These are phyloP conservation scores for Drosophila rellima DNA, from an alignment of 2,888 invertebrate genomes.

Conservation along the genomic window DNA sequence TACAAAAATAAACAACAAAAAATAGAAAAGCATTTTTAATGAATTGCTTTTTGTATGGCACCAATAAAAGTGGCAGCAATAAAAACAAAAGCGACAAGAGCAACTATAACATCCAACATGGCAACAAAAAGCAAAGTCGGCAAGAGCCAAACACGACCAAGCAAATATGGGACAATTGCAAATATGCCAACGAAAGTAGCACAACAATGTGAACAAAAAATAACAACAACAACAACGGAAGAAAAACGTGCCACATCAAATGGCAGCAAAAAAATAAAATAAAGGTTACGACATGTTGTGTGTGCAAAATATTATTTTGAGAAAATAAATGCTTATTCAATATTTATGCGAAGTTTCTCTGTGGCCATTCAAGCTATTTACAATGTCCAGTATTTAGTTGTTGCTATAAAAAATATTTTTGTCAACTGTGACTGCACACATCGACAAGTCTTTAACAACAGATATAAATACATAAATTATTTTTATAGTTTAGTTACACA, in stretches of 20 bases:
- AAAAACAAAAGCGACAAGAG: constrained; percentile 18
- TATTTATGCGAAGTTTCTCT: constrained; percentile 30
- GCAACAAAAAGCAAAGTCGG: constrained; percentile 41
- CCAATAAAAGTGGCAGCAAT: constrained; percentile 53
- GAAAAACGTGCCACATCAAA: constrained; percentile 43
- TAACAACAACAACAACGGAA: constrained; percentile 21
- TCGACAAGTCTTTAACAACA: no score
- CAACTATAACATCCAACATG: constrained; percentile 28
- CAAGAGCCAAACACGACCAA: constrained; percentile 44
- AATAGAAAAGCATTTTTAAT: constrained; percentile 22
- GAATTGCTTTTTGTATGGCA: constrained; percentile 56
- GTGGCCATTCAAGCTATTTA: constrained; percentile 11
- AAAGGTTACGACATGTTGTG: constrained; percentile 53
- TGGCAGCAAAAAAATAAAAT: constrained; percentile 36
- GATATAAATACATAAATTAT: no score
- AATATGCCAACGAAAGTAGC: constrained; percentile 63
- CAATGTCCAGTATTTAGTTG: constrained; percentile 2
- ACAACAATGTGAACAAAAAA: constrained; percentile 43
- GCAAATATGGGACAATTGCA: constrained; percentile 67
- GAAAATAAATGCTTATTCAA: constrained; percentile 44
- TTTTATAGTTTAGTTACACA: not conserved
- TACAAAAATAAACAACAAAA: constrained; percentile 41
- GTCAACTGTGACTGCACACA: not conserved
- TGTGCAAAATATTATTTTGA: constrained; percentile 38
- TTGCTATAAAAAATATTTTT: constrained; percentile 17